phyloP scores from a whole-genome alignment of 64 coral and sea anemone species.

The Montipora capricornis region DNA sequence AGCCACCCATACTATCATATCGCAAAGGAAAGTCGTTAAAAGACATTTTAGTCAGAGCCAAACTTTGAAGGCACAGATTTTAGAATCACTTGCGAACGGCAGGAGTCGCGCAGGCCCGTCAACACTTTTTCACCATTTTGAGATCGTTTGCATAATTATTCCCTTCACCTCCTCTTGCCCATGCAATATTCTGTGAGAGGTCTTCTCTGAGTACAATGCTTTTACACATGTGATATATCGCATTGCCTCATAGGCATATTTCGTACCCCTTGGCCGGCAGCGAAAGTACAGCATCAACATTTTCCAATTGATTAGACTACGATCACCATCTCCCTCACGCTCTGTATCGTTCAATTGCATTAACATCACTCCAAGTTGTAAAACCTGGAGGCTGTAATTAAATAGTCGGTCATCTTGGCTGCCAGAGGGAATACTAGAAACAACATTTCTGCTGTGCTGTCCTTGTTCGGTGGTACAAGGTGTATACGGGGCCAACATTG shows the following conservation, averaged over 20 bases:
- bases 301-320: slow-evolving; percentile 39
- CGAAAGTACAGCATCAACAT: slow-evolving; percentile 50
- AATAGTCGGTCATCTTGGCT: slow-evolving; percentile 21
- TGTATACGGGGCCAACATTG: neutral
- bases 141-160: slow-evolving; percentile 71
- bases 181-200: slow-evolving; percentile 22
- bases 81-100: no score
- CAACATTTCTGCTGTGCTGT: slow-evolving; percentile 4
- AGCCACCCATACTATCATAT: no score
- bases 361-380: slow-evolving; percentile 6
- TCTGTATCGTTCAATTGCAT: slow-evolving; percentile 42
- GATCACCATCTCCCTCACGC: slow-evolving; percentile 9
- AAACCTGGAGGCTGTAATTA: slow-evolving; percentile 41
- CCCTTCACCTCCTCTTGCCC: slow-evolving; percentile 61
- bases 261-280: neutral
- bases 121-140: slow-evolving; percentile 59
- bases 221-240: slow-evolving; percentile 7
- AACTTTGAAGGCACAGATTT: no score
- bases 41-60: no score
- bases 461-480: neutral
- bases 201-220: slow-evolving; percentile 21
- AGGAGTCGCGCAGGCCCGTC: no score
- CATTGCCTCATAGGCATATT: slow-evolving; percentile 63
- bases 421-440: slow-evolving; percentile 18
- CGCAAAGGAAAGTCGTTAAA: no score